A percentile compares a stretch with the other conserved stretches of the same genome.
These are phyloP conservation scores for Pachycephus smyrnensis DNA, from an alignment of 2,888 invertebrate genomes.

Conservation along the genomic window DNA sequence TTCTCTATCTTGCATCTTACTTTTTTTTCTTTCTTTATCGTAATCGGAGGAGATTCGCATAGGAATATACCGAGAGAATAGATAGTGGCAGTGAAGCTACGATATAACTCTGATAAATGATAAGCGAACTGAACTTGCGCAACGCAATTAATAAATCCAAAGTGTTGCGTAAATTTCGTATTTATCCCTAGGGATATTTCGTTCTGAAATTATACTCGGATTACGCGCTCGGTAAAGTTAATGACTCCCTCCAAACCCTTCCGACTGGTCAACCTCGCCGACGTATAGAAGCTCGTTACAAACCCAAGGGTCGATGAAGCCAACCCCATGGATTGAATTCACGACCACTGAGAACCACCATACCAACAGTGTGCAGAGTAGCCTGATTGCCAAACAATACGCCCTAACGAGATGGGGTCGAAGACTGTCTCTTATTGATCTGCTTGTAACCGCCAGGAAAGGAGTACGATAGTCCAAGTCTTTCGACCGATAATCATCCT, in stretches of 20 bases:
- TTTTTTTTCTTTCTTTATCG: background rate
- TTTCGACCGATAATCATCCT: background rate
- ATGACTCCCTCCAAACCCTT: background rate
- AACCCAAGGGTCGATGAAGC: background rate
- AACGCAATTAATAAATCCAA: background rate
- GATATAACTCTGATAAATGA: slow-evolving; percentile 7
- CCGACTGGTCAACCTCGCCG: background rate
- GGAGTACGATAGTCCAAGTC: background rate
- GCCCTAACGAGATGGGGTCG: slow-evolving; percentile 55
- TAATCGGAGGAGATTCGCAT: background rate
- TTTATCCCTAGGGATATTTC: background rate
- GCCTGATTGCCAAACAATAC: slow-evolving; percentile 59
- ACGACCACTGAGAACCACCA: slow-evolving; percentile 34
- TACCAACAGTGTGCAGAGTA: slow-evolving; percentile 38
- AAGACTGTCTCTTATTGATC: slow-evolving; percentile 58
- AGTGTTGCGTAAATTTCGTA: background rate
- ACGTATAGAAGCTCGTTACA: background rate
- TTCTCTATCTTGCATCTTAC: background rate
- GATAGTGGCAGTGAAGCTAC: background rate
- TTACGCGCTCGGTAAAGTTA: background rate
- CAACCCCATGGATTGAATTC: background rate
- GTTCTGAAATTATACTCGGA: slow-evolving; percentile 3
- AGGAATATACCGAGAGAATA: background rate
- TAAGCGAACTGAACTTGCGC: background rate
- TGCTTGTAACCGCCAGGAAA: slow-evolving; percentile 5